Base-by-base conservation (phyloP, 2,888 invertebrate species). In the Malachius bipustulatus region DNA sequence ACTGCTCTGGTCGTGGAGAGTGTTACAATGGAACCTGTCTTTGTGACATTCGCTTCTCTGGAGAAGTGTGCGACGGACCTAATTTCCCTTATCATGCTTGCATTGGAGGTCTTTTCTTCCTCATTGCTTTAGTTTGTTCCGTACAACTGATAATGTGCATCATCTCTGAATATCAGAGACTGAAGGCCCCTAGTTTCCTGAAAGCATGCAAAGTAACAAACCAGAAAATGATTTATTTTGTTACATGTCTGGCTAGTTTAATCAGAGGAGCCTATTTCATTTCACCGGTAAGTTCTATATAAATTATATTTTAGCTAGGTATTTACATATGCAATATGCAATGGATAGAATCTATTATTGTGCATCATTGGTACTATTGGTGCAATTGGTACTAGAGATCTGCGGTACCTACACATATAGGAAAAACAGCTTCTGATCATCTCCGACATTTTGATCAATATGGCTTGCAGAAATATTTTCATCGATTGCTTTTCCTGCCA, bases 21-120 rank as follows among this genome's bases (percentile, higher is more conserved):
- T 90, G 90, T 63, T 75, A 83, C 58, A 87, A 90, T 61, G 89
- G 89, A 45, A 88, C 87, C 35, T 90, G 90, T 59, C 71, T 88
- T 48, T 90, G 90, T 63, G 88, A 89, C 70, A 90, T 90, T 50
- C 73, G 77, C 36, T 91, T 81, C 61, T 73, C 87, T 40, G 90
- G 90, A 6, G 78, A 81, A 40, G 75, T 81, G 54, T 85, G 90
- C 59, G 78, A 80, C 39, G 78, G 80, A 15, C 84, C 82, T 43
- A 89, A 90, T 64, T 61, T 85, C 49, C 81, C 82, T 16, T 90
- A 89, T 56, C 84, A 75, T 53, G 70, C 70, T 15, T 74, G 72
- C 43, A 77, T 80, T 40, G 79, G 79, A 16, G 74, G 77, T 3
- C 71, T 88, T 26, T 90, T 89, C 63, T 80, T 88, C 42, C 62